Evolutionary conservation across 1,140 invertebrate species (phyloP), one percentile per base, ranked within the genome.

Genomic region (Trichoplusia ni): DNA sequence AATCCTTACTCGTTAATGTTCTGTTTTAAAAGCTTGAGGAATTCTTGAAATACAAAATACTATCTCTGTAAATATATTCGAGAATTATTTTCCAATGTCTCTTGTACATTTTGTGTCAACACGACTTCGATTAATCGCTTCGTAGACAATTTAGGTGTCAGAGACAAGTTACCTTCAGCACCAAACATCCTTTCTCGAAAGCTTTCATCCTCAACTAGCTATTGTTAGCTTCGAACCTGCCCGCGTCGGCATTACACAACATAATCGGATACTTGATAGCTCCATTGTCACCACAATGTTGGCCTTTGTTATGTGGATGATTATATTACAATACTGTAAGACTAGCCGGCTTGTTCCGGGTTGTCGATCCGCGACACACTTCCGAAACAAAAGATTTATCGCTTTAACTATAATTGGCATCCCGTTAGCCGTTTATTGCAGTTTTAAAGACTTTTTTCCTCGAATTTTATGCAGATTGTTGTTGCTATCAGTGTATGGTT

Each of bases 301-400:
- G 54, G 35, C 66, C 66, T 68, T 68, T 59, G 46, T 56, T 40
- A 47, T 25, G 29, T 19, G 25, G 13, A 44, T 47, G 58, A 62
- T 68, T 58, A 25, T 63, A 61, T 68, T 68, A 59, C 66, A 49
- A 31, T 54, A 54, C 51, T 54, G 51, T 54, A 54, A 54, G 35
- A 37, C 51, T 54, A 54, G 16, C 11, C 21, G 29, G 4, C 23
- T 54, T 54, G 51, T 54, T 54, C 51, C 51, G 51, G 51, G 51
- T 54, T 54, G 35, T 21, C 35, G 35, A 54, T 38, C 35, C 31
- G 11, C 16, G 35, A 54, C 51, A 54, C 35, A 40, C 35, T 54
- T 54, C 51, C 35, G 21, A 54, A 54, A 54, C 35, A 54, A 25
- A 49, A 51, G 8, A 35, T 19, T 51, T 29, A 51, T 51, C 18